A percentile compares a stretch with the other conserved stretches of the same genome.
Evolutionary conservation across 35 echinoderm and acorn worm species (phyloP).

Genomic region (Hemicentrotus pulcherrimus): DNA sequence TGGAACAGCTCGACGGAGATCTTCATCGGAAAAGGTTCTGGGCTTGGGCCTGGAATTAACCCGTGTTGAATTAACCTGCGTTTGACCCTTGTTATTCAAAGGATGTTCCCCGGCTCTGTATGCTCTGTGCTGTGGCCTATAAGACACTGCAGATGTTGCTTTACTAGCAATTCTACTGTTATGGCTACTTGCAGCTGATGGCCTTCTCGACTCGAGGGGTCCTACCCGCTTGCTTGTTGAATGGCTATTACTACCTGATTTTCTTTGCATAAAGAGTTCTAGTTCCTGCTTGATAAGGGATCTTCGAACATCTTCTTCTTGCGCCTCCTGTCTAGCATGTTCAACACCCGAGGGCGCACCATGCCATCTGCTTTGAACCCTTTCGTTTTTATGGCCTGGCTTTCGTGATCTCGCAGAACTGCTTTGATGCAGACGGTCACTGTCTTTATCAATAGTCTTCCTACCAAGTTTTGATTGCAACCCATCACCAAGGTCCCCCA

Average conservation of each 20-base stretch:
- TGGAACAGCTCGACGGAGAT: background rate
- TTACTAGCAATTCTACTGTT: background rate
- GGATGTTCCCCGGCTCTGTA: background rate
- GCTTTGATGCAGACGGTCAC: background rate
- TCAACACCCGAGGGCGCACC: background rate
- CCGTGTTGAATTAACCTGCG: background rate
- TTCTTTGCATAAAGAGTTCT: background rate
- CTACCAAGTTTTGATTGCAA: background rate
- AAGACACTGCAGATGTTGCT: background rate
- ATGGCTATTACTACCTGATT: background rate
- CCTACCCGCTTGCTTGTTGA: background rate
- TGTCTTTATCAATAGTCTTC: background rate
- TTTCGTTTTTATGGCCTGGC: background rate
- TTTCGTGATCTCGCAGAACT: background rate
- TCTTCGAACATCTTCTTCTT: background rate
- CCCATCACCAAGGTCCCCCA: constrained; percentile 12
- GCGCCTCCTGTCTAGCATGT: background rate
- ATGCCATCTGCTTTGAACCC: background rate
- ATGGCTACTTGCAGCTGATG: background rate
- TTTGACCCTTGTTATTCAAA: background rate
- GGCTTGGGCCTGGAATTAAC: background rate
- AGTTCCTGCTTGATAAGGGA: background rate
- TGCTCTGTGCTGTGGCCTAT: background rate
- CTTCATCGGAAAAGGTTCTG: background rate
- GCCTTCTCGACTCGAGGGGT: background rate